A percentile compares a stretch with the other conserved stretches of the same genome.
Conservation (phyloP, 1,140 invertebrate genomes). For the Ephestia elutella region DNA sequence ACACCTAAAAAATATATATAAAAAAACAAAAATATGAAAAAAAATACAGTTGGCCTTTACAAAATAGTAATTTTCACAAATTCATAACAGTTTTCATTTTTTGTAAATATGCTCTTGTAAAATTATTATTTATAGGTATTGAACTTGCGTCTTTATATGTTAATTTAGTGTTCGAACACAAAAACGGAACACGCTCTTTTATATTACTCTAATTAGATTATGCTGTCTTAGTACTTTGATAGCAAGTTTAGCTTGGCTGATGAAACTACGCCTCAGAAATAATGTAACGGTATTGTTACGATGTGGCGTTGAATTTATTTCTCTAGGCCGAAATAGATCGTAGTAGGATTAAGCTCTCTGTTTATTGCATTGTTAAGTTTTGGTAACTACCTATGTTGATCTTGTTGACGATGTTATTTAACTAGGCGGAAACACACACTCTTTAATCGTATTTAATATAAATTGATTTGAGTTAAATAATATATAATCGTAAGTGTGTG, state of each 20-base stretch:
- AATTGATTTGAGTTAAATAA: too few relatives aligned
- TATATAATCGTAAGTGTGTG: too few relatives aligned
- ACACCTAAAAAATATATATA: not conserved
- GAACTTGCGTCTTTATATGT: not conserved
- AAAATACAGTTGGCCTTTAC: not conserved
- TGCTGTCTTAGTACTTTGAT: conserved; percentile 1
- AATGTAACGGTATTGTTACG: conserved; percentile 8
- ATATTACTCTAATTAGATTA: not conserved
- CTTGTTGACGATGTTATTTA: conserved; percentile 9
- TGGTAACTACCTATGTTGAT: conserved; percentile 16
- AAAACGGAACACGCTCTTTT: not conserved
- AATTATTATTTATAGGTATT: not conserved
- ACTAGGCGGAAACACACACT: not conserved
- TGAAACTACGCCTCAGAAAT: conserved; percentile 8
- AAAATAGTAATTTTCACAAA: not conserved
- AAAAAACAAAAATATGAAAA: not conserved
- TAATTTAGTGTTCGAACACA: conserved; percentile 1
- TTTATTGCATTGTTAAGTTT: conserved; percentile 23
- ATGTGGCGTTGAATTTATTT: not conserved
- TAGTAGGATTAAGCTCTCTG: conserved; percentile 16
- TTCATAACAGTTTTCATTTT: not conserved
- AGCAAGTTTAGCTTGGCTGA: conserved; percentile 16
- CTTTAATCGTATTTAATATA: too few relatives aligned
- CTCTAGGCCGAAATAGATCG: not conserved
- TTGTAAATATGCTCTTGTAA: not conserved